Conservation (phyloP, 1,140 invertebrate species). For the Phymorhynchus buccinoides region DNA sequence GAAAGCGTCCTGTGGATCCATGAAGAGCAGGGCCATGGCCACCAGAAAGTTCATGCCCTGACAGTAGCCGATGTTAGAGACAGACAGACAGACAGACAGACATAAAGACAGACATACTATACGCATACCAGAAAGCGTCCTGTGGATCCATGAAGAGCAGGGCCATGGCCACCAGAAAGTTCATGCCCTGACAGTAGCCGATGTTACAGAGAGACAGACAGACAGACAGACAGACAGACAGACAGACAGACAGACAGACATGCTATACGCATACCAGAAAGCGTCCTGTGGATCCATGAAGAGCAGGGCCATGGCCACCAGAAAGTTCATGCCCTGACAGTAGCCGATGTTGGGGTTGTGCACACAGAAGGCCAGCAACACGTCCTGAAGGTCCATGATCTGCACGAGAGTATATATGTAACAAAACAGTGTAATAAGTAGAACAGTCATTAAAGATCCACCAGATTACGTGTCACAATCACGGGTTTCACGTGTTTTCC, state of each 20-base stretch:
- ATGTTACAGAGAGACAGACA: no score
- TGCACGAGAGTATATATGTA: constrained; percentile 55
- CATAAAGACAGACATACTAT: no score
- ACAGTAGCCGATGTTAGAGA: constrained; percentile 74
- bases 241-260: not conserved
- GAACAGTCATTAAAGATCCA: no score
- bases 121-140: constrained; percentile 78
- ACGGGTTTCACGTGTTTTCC: no score
- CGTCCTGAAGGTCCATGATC: constrained; percentile 75
- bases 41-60: constrained; percentile 77
- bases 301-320: constrained; percentile 75
- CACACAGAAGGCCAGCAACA: constrained; percentile 76
- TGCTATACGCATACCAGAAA: constrained; percentile 73
- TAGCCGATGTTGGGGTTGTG: constrained; percentile 75
- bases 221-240: no score
- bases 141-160: constrained; percentile 76
- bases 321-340: constrained; percentile 78
- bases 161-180: constrained; percentile 76
- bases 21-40: no score
- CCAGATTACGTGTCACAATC: no score
- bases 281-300: constrained; percentile 76
- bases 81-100: no score
- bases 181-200: constrained; percentile 73
- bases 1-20: constrained; percentile 74
- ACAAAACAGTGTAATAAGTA: constrained; percentile 73